A percentile compares a stretch with the other conserved stretches of the same genome.
Evolutionary conservation across 2,888 invertebrate species (phyloP).

Genomic region (Cheilosia impressa): DNA sequence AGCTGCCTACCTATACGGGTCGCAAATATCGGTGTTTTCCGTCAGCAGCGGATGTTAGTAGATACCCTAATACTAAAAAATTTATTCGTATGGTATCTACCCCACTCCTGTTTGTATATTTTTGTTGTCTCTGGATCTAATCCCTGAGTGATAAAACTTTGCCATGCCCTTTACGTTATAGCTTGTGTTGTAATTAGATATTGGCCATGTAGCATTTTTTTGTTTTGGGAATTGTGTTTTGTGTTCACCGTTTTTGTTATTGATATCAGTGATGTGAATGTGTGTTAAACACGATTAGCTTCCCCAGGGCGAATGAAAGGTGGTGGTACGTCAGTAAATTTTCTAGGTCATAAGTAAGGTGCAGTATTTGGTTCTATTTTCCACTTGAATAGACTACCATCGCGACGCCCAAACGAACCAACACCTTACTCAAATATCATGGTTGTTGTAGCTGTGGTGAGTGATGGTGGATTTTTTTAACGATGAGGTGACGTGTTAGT

Average conservation of each 20-base stretch:
- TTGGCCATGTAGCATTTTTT: constrained; percentile 16
- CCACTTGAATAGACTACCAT: constrained; percentile 9
- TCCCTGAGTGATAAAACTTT: constrained; percentile 52
- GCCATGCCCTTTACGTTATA: constrained; percentile 12
- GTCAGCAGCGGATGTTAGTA: constrained; percentile 82
- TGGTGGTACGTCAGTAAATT: constrained; percentile 28
- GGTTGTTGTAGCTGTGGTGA: constrained; percentile 48
- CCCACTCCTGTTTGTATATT: constrained; percentile 10
- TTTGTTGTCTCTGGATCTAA: constrained; percentile 35
- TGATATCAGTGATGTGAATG: constrained; percentile 15
- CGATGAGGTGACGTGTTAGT: constrained; percentile 38
- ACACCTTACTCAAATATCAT: constrained; percentile 46
- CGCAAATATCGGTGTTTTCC: constrained; percentile 81
- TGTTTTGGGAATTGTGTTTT: constrained; percentile 15
- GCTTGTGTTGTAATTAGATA: constrained; percentile 49
- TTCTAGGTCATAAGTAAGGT: constrained; percentile 62
- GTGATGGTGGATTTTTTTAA: constrained; percentile 24
- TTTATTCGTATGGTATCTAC: constrained; percentile 52
- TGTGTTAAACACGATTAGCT: constrained; percentile 57
- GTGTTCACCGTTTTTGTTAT: neutral
- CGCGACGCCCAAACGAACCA: constrained; percentile 1
- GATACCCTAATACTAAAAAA: constrained; percentile 72
- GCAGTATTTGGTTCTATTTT: constrained; percentile 33
- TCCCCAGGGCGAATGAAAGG: constrained; percentile 6
- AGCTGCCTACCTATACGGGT: constrained; percentile 82